Evolutionary conservation across 2,797 vertebrate species (phyloP).

Genomic region (Malurus leucopterus): DNA sequence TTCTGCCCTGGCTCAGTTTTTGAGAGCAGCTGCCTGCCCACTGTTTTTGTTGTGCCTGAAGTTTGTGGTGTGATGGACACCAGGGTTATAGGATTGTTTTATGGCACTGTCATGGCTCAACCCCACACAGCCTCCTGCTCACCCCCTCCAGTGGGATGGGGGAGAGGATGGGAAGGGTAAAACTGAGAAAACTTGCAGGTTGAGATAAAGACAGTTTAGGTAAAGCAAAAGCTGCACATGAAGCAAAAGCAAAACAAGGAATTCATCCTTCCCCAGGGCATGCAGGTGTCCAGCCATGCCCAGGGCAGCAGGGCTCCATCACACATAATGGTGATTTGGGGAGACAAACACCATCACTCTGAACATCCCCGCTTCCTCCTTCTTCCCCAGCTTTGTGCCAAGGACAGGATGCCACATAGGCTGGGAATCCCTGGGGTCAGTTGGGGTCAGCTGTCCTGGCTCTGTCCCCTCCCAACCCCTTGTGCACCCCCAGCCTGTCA

Average conservation of each 20-base stretch:
- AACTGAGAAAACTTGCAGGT: background rate
- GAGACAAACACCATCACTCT: background rate
- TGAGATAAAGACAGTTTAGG: background rate
- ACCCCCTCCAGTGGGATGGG: too few species aligned
- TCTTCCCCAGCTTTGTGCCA: background rate
- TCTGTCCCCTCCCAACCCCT: background rate
- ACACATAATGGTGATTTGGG: fast-evolving
- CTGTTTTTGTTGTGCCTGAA: background rate
- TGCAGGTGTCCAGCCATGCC: background rate
- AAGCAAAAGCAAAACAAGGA: background rate
- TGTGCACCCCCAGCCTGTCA: background rate
- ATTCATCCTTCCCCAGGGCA: background rate
- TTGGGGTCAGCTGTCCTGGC: background rate
- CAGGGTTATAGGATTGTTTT: background rate
- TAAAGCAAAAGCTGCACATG: background rate
- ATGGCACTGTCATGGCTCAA: background rate
- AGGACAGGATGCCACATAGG: fast-evolving
- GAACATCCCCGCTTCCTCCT: background rate
- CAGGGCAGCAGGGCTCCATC: background rate
- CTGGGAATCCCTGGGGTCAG: background rate
- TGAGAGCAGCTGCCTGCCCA: background rate
- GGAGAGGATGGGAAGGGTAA: background rate
- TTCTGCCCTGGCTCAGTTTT: background rate
- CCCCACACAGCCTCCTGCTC: background rate
- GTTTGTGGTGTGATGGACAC: background rate